phyloP scores from a whole-genome alignment of 2,797 vertebrate species.

The Enteromius argenteus region DNA sequence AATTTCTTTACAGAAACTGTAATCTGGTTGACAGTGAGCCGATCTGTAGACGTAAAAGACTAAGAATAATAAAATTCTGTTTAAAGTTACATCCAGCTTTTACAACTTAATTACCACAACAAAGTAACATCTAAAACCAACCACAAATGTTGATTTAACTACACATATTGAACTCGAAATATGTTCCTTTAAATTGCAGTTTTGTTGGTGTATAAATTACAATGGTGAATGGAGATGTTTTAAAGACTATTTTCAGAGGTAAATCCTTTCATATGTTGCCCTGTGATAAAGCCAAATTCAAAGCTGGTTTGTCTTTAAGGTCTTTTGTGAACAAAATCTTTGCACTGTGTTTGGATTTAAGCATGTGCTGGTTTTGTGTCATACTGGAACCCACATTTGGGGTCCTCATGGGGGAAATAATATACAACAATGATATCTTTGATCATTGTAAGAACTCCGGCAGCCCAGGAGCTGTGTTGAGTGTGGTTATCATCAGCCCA shows the following conservation, averaged over 20 bases:
- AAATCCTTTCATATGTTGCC: constrained; percentile 40
- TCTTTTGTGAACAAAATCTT: constrained; percentile 37
- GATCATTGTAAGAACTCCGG: constrained; percentile 88
- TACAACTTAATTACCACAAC: neutral
- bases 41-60: neutral
- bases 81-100: neutral
- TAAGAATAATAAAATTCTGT: neutral
- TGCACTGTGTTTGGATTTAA: constrained; percentile 34
- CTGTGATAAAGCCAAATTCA: constrained; percentile 37
- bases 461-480: constrained; percentile 87
- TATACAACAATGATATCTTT: constrained; percentile 93
- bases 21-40: neutral
- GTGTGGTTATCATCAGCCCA: constrained; percentile 93
- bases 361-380: constrained; percentile 38
- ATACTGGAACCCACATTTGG: constrained; percentile 87
- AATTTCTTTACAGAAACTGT: neutral
- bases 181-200: neutral
- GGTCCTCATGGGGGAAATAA: constrained; percentile 85
- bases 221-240: neutral
- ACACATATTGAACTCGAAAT: neutral
- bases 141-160: neutral
- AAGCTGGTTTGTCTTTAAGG: constrained; percentile 41
- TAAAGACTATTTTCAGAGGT: neutral
- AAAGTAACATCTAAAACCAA: neutral
- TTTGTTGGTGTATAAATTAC: neutral